Evolutionary conservation across 2,113 vertebrate species (phyloP).

Genomic region (Phycodurus eques): DNA sequence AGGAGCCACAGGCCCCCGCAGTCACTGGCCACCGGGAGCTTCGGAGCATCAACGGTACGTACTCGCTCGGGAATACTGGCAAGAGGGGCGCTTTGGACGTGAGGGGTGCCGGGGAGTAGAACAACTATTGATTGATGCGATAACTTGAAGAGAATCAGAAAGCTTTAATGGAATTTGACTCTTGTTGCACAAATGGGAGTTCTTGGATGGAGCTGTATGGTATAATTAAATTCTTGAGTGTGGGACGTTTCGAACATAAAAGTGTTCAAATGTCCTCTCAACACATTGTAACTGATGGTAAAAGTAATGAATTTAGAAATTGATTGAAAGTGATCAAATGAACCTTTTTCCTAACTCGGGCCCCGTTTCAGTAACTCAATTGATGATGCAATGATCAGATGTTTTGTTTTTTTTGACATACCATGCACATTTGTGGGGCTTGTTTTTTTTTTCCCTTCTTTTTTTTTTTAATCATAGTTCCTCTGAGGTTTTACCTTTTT

Average conservation of each 20-base stretch:
- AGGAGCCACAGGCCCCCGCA: slow-evolving; percentile 62
- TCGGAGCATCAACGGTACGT: slow-evolving; percentile 62
- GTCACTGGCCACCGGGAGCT: slow-evolving; percentile 45
- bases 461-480: background rate
- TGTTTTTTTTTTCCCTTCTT: background rate
- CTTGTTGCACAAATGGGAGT: background rate
- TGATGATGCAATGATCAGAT: background rate
- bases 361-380: background rate
- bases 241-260: background rate
- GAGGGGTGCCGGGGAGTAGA: too few species aligned
- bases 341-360: too few species aligned
- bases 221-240: background rate
- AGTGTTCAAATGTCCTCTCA: background rate
- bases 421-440: background rate
- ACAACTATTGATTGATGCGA: too few species aligned
- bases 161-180: background rate
- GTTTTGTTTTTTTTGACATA: too few species aligned
- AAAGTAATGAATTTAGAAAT: background rate
- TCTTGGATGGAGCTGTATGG: background rate
- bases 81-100: background rate
- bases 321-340: background rate
- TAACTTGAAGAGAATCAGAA: background rate
- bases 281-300: background rate
- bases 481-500: background rate
- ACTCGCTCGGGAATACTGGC: slow-evolving; percentile 33